Evolutionary conservation across 1,140 invertebrate species (phyloP).

Genomic region (Drosophila ambigua): DNA sequence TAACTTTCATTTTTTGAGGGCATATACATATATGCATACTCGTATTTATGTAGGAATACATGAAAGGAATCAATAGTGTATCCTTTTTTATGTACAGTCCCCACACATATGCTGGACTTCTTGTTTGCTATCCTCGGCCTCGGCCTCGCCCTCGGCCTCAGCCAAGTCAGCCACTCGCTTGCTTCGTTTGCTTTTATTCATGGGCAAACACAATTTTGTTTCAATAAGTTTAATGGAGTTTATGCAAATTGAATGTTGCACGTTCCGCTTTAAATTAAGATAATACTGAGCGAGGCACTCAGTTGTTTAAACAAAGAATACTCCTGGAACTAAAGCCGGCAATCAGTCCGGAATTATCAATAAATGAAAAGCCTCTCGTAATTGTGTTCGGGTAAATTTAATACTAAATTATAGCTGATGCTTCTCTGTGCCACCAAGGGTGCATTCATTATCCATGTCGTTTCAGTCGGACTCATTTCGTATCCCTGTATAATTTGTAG

Average conservation of each 20-base stretch:
- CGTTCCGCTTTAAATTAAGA: conserved; percentile 35
- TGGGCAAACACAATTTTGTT: conserved; percentile 42
- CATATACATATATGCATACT: neutral
- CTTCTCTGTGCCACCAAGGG: no score
- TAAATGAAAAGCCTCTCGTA: no score
- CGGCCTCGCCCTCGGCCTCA: neutral
- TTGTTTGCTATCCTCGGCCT: conserved; percentile 11
- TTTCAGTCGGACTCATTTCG: conserved; percentile 5
- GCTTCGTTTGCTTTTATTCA: conserved; percentile 15
- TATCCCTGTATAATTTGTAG: conserved; percentile 14
- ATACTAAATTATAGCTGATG: no score
- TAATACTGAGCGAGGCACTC: neutral
- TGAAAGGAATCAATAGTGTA: conserved; percentile 49
- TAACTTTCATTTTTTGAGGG: conserved; percentile 33
- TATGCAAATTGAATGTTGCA: conserved; percentile 61
- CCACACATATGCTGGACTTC: conserved; percentile 29
- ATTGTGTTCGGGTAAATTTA: no score
- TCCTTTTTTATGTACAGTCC: conserved; percentile 44
- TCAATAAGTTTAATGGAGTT: conserved; percentile 59
- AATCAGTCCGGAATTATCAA: no score
- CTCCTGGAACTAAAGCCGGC: no score
- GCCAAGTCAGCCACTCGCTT: neutral
- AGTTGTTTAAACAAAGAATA: conserved; percentile 11
- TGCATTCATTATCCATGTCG: no score
- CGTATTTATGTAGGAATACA: no score